These are phyloP conservation scores for Orchesella cincta DNA, from an alignment of 1,140 invertebrate genomes.

Conservation along the genomic window DNA sequence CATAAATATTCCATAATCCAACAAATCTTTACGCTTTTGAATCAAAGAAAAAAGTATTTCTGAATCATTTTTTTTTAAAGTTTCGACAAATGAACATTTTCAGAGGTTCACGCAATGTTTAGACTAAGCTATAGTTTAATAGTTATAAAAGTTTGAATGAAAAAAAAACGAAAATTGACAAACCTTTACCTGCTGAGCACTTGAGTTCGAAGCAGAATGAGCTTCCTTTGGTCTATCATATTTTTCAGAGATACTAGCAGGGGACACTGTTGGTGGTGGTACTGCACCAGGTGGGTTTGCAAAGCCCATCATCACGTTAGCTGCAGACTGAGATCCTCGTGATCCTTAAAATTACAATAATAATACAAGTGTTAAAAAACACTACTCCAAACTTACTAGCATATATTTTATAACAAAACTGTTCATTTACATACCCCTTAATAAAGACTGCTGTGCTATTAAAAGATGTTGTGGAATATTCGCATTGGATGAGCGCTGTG, in stretches of 20 bases:
- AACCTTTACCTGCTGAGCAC: conserved; percentile 36
- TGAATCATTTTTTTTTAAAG: neutral
- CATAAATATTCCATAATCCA: neutral
- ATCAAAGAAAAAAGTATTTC: neutral
- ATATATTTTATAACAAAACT: no score
- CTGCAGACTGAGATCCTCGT: conserved; percentile 28
- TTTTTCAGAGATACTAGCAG: conserved; percentile 43
- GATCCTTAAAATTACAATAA: conserved; percentile 40
- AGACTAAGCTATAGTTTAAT: no score
- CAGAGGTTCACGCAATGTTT: no score
- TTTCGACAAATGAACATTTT: no score
- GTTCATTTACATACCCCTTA: conserved; percentile 44
- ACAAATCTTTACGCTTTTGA: neutral
- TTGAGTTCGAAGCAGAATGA: conserved; percentile 41
- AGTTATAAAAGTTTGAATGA: no score
- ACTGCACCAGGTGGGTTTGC: conserved; percentile 49
- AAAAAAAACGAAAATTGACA: neutral
- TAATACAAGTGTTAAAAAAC: no score
- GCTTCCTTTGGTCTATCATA: conserved; percentile 51
- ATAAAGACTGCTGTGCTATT: conserved; percentile 64
- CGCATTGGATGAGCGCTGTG: conserved; percentile 53
- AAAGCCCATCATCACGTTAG: conserved; percentile 48
- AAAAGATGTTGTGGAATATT: conserved; percentile 62
- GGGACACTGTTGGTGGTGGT: conserved; percentile 47
- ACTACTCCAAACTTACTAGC: neutral